These are phyloP conservation scores for Eulemur coronatus DNA, from an alignment of 2,797 vertebrate genomes.

Conservation along the genomic window DNA sequence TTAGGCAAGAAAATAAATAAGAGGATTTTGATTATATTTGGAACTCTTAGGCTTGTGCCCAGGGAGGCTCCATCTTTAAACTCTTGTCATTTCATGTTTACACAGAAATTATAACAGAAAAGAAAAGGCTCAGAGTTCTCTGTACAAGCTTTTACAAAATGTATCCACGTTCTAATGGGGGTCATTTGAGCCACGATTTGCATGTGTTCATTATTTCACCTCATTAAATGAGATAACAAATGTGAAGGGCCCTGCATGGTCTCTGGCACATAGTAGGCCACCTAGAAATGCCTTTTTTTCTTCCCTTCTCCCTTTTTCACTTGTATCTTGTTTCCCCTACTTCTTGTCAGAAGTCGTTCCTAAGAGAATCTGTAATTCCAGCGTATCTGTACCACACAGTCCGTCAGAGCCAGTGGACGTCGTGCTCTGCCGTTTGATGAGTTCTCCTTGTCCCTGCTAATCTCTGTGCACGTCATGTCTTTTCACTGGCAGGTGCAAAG, in stretches of 20 bases:
- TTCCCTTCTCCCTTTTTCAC: neutral
- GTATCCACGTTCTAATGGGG: neutral
- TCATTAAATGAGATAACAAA: neutral
- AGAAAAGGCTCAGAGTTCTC: neutral
- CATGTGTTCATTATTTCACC: neutral
- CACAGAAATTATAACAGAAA: constrained; percentile 61
- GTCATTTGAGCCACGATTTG: neutral
- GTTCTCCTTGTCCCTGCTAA: neutral
- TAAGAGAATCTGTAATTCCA: neutral
- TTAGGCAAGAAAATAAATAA: constrained; percentile 74
- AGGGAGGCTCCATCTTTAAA: constrained; percentile 62
- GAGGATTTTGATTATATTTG: constrained; percentile 68
- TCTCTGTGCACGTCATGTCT: neutral
- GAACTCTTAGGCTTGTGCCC: constrained; percentile 58
- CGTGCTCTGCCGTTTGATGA: neutral
- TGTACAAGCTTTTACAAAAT: neutral
- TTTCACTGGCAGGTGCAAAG: neutral
- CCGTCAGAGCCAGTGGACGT: neutral
- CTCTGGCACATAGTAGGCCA: neutral
- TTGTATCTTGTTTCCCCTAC: neutral
- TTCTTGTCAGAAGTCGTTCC: neutral
- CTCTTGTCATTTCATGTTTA: constrained; percentile 64
- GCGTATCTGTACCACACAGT: neutral
- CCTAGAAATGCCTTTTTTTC: neutral
- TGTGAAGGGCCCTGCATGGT: neutral